phyloP scores from a whole-genome alignment of 1,140 invertebrate species.

The Drosophila rufa region DNA sequence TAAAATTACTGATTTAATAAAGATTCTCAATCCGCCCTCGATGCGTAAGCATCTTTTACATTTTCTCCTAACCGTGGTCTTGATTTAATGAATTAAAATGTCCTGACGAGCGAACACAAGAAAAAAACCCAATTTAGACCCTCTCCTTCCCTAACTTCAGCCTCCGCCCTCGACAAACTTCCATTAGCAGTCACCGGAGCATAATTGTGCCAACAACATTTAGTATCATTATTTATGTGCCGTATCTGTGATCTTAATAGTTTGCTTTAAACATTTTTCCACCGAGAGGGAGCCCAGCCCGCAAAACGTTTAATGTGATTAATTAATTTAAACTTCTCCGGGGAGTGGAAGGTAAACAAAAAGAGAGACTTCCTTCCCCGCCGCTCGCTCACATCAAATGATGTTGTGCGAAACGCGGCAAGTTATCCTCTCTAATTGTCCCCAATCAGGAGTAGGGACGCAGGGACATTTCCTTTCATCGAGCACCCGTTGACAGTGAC shows the following conservation, averaged over 20 bases:
- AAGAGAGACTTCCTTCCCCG: neutral
- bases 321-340: conserved; percentile 69
- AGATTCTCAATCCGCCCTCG: neutral
- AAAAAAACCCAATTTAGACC: neutral
- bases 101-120: neutral
- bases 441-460: conserved; percentile 38
- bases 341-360: conserved; percentile 17
- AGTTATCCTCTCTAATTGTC: conserved; percentile 51
- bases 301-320: conserved; percentile 75
- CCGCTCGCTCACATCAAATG: conserved; percentile 2
- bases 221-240: conserved; percentile 73
- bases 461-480: conserved; percentile 42
- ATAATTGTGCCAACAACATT: conserved; percentile 76
- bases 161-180: neutral
- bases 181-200: conserved; percentile 62
- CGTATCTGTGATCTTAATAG: conserved; percentile 81
- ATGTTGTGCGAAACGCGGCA: conserved; percentile 5
- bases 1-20: neutral
- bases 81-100: conserved; percentile 10
- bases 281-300: neutral
- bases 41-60: too few relatives aligned
- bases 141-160: neutral
- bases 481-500: conserved; percentile 64
- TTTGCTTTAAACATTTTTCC: conserved; percentile 68
- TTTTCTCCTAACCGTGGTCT: neutral